Base-by-base conservation (phyloP, 2,888 invertebrate genomes). In the Calliphora vomitoria region DNA sequence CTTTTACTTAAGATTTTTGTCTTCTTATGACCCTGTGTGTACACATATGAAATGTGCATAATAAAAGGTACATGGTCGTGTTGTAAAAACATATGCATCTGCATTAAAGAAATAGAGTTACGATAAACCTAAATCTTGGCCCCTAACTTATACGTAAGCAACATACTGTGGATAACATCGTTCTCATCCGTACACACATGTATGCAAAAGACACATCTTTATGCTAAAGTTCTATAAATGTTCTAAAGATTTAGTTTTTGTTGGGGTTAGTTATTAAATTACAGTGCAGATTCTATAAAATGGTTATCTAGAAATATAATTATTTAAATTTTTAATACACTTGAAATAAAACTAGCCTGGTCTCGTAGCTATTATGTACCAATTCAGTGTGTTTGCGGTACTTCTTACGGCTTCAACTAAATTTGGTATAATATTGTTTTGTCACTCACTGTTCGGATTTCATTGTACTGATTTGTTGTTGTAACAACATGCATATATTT, bases 1-100 rank as follows among this genome's bases (percentile, higher is more conserved):
- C n/a, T 58, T 53, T 64, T 25, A 31, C 72, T 58, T 35, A 78
- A 71, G 44, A 72, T 66, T 50, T n/a, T 64, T 71, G 80, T 72
- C 25, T 55, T 58, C 13, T 55, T 53, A n/a, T 20, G 20, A 44
- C 20, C 44, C 50, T 60, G 25, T 62, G 5, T 31, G 60, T 41
- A 72, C 62, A 55, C n/a, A 50, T 10, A 20, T 4, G 58, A 50
- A 38, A 31, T 69, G 18, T 75, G 38, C 10, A 62, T 18, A 55
- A 66, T 38, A 58, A 68, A 55, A 66, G 53, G 4, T 69, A 38
- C 47, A 44, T 25, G 35, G 13, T 44, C 5, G 4, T 55, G 41
- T 8, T n/a, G 6, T 8, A 47, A 1, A 38, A 47, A 50, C 47
- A 50, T 20, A 18, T 47, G 41, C 64, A 79, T 25, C 8, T 84